Base-by-base conservation (phyloP, 2,888 invertebrate genomes). In the Germaria angustata region DNA sequence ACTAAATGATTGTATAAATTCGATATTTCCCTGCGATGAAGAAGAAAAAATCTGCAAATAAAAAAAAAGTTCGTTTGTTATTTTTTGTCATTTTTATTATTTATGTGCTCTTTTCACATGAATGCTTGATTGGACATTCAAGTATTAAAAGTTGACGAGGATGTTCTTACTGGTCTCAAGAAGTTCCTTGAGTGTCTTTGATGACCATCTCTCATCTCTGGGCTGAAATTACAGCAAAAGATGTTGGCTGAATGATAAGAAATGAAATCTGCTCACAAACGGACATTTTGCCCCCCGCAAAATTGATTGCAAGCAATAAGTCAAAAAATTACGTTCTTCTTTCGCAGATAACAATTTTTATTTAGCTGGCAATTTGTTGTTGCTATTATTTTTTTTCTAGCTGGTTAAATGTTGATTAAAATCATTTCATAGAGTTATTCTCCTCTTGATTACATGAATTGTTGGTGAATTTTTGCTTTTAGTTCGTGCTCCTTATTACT, bases 41-140 rank as follows among this genome's bases (percentile, higher is more conserved):
- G 44, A 46, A 46, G 44, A 34, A 57, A 51, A 53, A 59, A 46
- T 7, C 1, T 32, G 22, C 4, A 13, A 44, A 51, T 32, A 61
- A 49, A 44, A 55, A 57, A 55, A 59, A 71, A 78, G 32, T 36
- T 57, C 49, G 6, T 66, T 72, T 78, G 49, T 55, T 84, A 69
- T 85, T 77, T 69, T 83, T 78, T 68, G 71, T 78, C 63, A 73
- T 87, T 88, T 86, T 88, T 87, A 87, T 88, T 90, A 88, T 89
- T 89, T 90, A 89, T 90, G 88, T 34, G 87, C 87, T 89, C 88
- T 88, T 89, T 87, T 89, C 89, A 88, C 89, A 87, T 89, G 89
- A 90, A 87, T 85, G 89, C 88, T 88, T 88, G 90, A 89, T 90
- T 90, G 89, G 89, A 89, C 87, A 89, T 88, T 89, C 88, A 88